Evolutionary conservation across 1,140 invertebrate species (phyloP), one percentile per base, ranked within the genome.

Genomic region (Notospermus geniculatus): DNA sequence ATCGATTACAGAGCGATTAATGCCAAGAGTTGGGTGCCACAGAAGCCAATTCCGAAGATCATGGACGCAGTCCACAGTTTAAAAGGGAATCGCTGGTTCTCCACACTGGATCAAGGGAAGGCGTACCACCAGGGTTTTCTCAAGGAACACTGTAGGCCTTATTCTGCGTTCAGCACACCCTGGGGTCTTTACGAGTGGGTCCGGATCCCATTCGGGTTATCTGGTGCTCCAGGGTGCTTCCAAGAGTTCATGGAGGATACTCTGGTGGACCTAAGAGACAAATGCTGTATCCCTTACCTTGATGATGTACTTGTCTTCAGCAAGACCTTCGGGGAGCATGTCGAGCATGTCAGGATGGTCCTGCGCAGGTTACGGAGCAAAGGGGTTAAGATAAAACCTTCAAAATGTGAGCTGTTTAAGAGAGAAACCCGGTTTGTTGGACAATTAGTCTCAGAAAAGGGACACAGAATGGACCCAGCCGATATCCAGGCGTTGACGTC

Each of bases 401-500:
- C 5, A 50, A 50, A 50, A n/a, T 50, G 46, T 50, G 5, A 7
- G 46, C n/a, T 50, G n/a, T 50, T 50, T 9, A 19, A 27, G n/a
- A 7, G 5, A n/a, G 46, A 19, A n/a, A n/a, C n/a, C 19, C 4
- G n/a, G 9, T 50, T 23, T 19, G 4, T 50, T 4, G 46, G 46
- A 5, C 5, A 50, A 5, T 9, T 19, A 27, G 25, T 50, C n/a
- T 50, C 46, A 23, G 46, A 50, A 50, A 50, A 50, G 5, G 46
- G 46, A 1, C 64, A 83, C 29, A 56, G 65, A 22, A 78, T 78
- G 45, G 73, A 75, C 67, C 73, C 75, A 17, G 68, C 64, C 19
- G 84, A 85, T 57, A 67, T 79, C 0, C 56, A 70, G 54, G 72
- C 79, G 2, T 77, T 84, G n/a, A 61, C 84, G 2, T 71, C 73